Evolutionary conservation across 2,888 invertebrate genomes (phyloP).

Genomic region (Dasysyrphus tricinctus): DNA sequence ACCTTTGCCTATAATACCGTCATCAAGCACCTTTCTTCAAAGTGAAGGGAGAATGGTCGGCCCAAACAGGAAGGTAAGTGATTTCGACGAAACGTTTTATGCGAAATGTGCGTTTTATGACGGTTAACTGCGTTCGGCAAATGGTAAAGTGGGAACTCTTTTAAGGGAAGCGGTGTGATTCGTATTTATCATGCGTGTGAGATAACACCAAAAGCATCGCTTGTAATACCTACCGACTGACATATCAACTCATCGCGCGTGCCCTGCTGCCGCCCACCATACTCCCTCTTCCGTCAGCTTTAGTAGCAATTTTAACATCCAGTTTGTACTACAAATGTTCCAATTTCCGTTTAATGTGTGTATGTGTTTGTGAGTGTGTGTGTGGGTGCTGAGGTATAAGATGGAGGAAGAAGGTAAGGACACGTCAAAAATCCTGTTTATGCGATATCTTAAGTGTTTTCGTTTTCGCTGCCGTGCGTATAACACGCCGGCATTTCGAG

Average conservation of each 20-base stretch:
- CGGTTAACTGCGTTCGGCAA: slow-evolving; percentile 66
- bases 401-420: slow-evolving; percentile 37
- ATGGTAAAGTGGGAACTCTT: slow-evolving; percentile 4
- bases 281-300: not conserved
- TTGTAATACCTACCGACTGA: slow-evolving; percentile 32
- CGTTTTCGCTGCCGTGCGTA: slow-evolving; percentile 41
- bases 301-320: slow-evolving; percentile 38
- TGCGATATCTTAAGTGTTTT: slow-evolving; percentile 74
- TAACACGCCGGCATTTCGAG: slow-evolving; percentile 1
- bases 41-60: not conserved
- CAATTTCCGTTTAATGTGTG: slow-evolving; percentile 61
- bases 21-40: slow-evolving; percentile 20
- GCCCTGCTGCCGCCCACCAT: not conserved
- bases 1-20: slow-evolving; percentile 39
- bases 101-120: slow-evolving; percentile 75
- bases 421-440: slow-evolving; percentile 66
- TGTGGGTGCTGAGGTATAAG: not conserved
- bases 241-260: not conserved
- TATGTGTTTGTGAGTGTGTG: not conserved
- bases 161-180: slow-evolving; percentile 52
- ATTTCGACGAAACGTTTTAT: slow-evolving; percentile 75
- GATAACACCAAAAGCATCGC: slow-evolving; percentile 66
- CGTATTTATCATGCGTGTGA: slow-evolving; percentile 74
- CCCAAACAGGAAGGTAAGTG: slow-evolving; percentile 59
- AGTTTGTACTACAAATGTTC: slow-evolving; percentile 72